Evolutionary conservation across 1,140 invertebrate genomes (phyloP), one percentile per base, ranked within the genome.

Genomic region (Stenopsyche tienmushanensis): DNA sequence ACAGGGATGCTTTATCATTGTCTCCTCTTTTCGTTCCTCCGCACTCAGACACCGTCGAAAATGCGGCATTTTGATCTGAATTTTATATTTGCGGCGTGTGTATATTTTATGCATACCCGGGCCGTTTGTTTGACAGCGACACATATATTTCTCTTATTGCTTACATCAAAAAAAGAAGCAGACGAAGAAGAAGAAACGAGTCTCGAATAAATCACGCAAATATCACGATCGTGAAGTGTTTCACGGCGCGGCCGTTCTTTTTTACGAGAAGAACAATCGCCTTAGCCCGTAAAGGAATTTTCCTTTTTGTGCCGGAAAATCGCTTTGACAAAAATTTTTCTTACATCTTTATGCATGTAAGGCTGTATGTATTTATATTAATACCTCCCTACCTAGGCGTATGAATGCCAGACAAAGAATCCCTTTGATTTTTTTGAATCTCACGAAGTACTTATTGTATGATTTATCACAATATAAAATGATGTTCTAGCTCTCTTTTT

Each of bases 1-100:
- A 69, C 64, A 59, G 67, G 49, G 64, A 65, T 34, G 59, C 64
- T 69, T 69, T 69, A 69, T 69, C 67, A 69, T 66, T 64, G 67
- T 69, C 67, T 69, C 49, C 39, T 59, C 53, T 54, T 64, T 44
- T 34, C 57, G 65, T 54, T 54, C 49, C 34, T 18, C 29, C 17
- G 49, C 41, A 60, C 34, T 44, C 17, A 25, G 41, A 55, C 64
- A 39, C 23, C 34, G 54, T 17, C 52, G 50, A 44, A 65, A 63
- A 60, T 47, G 67, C 62, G 58, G 50, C 59, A 44, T 69, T 69
- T 69, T 69, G 67, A 69, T 69, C 67, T 65, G 64, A 69, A 65
- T 69, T 69, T 65, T 66, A 69, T 69, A 62, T 57, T 34, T 62
- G 67, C 59, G 41, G 54, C 10, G 13, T 42, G 58, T 64, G 53